Evolutionary conservation across 2,888 invertebrate genomes (phyloP), one percentile per base, ranked within the genome.

Genomic region (Ochlodes sylvanus): DNA sequence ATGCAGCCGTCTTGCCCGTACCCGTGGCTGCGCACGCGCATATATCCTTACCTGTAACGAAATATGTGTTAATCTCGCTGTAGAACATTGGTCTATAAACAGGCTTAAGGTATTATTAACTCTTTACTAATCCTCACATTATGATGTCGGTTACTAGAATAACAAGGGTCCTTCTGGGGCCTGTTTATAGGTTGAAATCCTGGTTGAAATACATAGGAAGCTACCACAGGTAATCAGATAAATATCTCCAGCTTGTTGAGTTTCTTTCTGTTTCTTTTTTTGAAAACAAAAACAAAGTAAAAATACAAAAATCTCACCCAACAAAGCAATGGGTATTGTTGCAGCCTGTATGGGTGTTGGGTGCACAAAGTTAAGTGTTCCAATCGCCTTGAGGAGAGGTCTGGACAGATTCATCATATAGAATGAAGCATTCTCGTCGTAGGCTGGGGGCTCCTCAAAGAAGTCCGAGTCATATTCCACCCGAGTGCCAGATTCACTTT

Each of bases 11-110:
- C 94, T 99, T 99, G 64, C 99, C 99, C 7, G 98, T 97, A 63
- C 99, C 99, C 0, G 99, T 99, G 0, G 99, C 99, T 34, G 99
- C 99, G 94, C 99, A 99, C 10, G 99, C 99, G 91, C 99, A 99
- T 76, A 99, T 96, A 88, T 99, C 99, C 77, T 97, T 95, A 15
- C 99, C 98, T 94, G 73, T 50, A 7, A 62, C 1, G 50, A 27
- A 47, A 58, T 17, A 52, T 19, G 12, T 12, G 10, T 12, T 14
- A 12, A 3, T 52, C 2, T 17, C 10, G 10, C 42, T 27, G 2
- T 27, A 5, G 27, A 5, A 27, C 27, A 27, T 27, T 27, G 27
- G 27, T 27, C 27, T 27, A 27, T 27, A 5, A 27, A 27, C 5
- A 27, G 27, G 27, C 3, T 27, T 2, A 4, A 4, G 27, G 27